Base-by-base conservation (phyloP, 2,797 vertebrate species). In the Lepidocolaptes lacrymiger region DNA sequence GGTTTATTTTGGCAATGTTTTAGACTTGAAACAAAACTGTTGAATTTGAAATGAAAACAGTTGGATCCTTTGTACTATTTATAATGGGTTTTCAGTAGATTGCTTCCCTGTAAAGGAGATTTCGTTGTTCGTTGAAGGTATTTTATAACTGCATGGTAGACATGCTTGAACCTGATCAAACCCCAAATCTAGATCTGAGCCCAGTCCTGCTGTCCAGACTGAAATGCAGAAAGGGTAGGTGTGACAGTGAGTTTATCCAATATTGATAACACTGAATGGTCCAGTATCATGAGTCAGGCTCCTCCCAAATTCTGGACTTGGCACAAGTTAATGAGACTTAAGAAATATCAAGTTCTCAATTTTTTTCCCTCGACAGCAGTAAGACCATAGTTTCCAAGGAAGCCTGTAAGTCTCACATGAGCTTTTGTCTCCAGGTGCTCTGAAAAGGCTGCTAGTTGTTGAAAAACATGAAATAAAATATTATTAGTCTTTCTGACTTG, bases 371-470 rank as follows among this genome's bases (percentile, higher is more conserved):
- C 19, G 23, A 21, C 36, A 77, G 20, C 20, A 69, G 56, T 68
- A 54, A 85, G 48, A 15, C 55, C 18, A 41, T 8, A 10, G 18
- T 79, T 95, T 73, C 51, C 59, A 86, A 37, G 41, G 63, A 73
- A 88, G 21, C 13, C 9, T 88, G 32, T 79, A 90, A 87, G 82
- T 88, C 32, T 91, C 63, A 41, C 32, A 8, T 49, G 68, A 78
- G 62, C 23, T 85, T 88, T 92, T 90, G 79, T 91, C 88, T 95
- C 89, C 93, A 95, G 91, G 85, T 95, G 88, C 85, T 93, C 76
- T 62, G 68, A 91, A 91, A 93, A 80, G 72, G 78, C 55, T 88
- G 66, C 73, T 87, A 86, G 51, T 86, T 93, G 86, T 44, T 37
- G 46, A 34, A 49, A 83, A 85, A 39, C 7, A 46, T 64, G 39